These are phyloP conservation scores for Rhinolophus ferrumequinum DNA, from an alignment of 2,113 vertebrate genomes.

Conservation along the genomic window DNA sequence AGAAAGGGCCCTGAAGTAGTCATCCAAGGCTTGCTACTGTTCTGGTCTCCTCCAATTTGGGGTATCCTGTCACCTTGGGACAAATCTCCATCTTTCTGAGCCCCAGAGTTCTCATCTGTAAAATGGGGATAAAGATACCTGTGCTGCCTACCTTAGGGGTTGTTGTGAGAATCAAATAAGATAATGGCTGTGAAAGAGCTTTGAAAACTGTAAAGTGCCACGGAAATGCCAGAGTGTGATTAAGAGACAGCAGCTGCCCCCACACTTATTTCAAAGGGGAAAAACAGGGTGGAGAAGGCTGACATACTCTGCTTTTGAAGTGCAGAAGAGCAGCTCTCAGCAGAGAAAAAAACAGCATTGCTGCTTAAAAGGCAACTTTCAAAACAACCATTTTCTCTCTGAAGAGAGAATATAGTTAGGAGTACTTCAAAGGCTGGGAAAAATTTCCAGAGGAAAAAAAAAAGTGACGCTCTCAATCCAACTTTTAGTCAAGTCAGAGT, in stretches of 20 bases:
- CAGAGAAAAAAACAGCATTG: slow-evolving; percentile 76
- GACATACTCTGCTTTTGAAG: slow-evolving; percentile 78
- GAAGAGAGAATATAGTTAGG: slow-evolving; percentile 76
- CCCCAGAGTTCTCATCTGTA: slow-evolving; percentile 48
- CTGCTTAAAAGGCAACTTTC: slow-evolving; percentile 83
- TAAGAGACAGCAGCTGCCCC: slow-evolving; percentile 58
- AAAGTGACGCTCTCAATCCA: slow-evolving; percentile 71
- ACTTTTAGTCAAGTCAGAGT: slow-evolving; percentile 78
- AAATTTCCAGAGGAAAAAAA: slow-evolving; percentile 70
- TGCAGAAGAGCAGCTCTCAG: slow-evolving; percentile 78
- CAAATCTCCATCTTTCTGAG: neutral
- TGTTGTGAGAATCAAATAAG: slow-evolving; percentile 64
- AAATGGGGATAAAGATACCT: slow-evolving; percentile 68
- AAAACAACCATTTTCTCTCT: slow-evolving; percentile 83
- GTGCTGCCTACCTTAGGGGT: neutral
- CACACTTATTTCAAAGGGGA: slow-evolving; percentile 77
- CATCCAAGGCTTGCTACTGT: neutral
- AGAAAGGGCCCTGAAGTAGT: neutral
- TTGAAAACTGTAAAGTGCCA: slow-evolving; percentile 68
- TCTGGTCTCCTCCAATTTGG: neutral
- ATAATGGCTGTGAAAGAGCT: slow-evolving; percentile 63
- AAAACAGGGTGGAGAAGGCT: slow-evolving; percentile 67
- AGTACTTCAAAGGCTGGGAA: slow-evolving; percentile 80
- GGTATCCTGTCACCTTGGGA: neutral
- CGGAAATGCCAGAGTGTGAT: slow-evolving; percentile 66